Conservation (phyloP, 2,797 vertebrate species). For the Ctenopoma multispine region DNA sequence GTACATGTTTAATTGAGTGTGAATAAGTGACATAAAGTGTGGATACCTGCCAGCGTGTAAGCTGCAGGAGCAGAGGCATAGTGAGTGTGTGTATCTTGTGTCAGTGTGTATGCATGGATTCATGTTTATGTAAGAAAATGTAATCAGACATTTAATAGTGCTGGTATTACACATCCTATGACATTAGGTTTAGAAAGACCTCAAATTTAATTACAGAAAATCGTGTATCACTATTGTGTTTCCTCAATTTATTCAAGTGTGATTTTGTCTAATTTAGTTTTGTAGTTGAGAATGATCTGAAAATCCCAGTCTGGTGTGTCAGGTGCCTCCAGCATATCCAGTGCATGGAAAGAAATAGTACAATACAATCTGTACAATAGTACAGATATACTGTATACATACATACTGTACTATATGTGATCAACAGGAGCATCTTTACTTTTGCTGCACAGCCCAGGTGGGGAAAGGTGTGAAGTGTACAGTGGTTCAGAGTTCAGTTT, state of each 20-base stretch:
- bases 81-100: slow-evolving; percentile 10
- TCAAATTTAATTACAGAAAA: background rate
- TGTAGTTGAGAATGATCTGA: background rate
- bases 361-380: too few relatives aligned
- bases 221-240: background rate
- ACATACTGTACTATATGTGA: background rate
- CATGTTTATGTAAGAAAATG: background rate
- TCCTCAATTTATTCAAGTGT: too few relatives aligned
- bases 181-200: background rate
- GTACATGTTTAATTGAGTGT: slow-evolving; percentile 28
- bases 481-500: slow-evolving; percentile 25
- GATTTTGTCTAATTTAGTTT: too few relatives aligned
- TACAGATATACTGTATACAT: too few relatives aligned
- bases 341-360: background rate
- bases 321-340: background rate
- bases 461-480: background rate
- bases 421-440: background rate
- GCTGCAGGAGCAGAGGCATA: slow-evolving; percentile 3
- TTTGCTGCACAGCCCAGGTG: background rate
- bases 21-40: slow-evolving; percentile 20
- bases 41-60: slow-evolving; percentile 16
- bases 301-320: background rate
- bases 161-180: background rate
- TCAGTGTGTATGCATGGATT: background rate
- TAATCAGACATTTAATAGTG: background rate